These are phyloP conservation scores for Hydriomena furcata DNA, from an alignment of 2,888 invertebrate genomes.

Conservation along the genomic window DNA sequence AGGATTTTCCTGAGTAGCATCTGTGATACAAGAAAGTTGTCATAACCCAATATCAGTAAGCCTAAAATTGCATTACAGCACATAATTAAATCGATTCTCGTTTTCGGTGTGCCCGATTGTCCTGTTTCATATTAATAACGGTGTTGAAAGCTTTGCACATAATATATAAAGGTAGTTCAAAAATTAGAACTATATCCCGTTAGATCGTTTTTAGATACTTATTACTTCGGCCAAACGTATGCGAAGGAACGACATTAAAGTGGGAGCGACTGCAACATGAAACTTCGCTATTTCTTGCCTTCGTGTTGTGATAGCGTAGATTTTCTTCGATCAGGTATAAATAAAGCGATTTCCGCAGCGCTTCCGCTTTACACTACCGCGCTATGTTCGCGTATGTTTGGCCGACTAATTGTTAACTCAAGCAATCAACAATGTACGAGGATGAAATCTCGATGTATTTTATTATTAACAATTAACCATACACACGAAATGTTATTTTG, in stretches of 20 bases:
- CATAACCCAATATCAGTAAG: slow-evolving; percentile 78
- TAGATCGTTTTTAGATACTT: too few relatives aligned
- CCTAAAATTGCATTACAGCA: slow-evolving; percentile 74
- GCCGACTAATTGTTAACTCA: not conserved
- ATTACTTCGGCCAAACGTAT: too few relatives aligned
- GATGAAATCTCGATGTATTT: not conserved
- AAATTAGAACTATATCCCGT: too few relatives aligned
- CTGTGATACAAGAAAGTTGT: slow-evolving; percentile 80
- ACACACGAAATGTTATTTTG: not conserved
- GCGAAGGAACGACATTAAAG: too few relatives aligned
- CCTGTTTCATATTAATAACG: slow-evolving; percentile 3
- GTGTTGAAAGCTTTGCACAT: slow-evolving; percentile 18
- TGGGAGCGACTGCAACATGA: too few relatives aligned
- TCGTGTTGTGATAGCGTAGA: too few relatives aligned
- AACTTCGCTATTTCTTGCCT: too few relatives aligned
- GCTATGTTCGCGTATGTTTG: too few relatives aligned
- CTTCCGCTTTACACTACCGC: too few relatives aligned
- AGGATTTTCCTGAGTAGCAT: slow-evolving; percentile 74
- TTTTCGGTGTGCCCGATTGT: slow-evolving; percentile 60
- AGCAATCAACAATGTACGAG: not conserved
- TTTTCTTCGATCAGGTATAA: too few relatives aligned
- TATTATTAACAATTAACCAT: not conserved
- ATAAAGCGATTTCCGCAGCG: too few relatives aligned
- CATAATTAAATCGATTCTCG: slow-evolving; percentile 64
- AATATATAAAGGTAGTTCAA: not conserved